phyloP scores from a whole-genome alignment of 1,140 invertebrate species.

The Neelides sp. region DNA sequence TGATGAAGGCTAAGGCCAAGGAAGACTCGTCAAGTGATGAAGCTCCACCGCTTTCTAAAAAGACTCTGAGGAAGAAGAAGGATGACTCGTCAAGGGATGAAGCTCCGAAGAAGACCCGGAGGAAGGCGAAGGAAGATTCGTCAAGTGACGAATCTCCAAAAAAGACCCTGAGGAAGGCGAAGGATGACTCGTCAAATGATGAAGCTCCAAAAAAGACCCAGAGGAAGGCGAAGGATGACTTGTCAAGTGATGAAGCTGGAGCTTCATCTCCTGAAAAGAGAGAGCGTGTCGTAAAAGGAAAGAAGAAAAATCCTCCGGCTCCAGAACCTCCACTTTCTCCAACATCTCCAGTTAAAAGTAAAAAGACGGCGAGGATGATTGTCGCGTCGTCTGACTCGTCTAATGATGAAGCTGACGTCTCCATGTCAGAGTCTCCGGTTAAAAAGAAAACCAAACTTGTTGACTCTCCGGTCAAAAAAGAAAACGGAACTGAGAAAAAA shows the following conservation, averaged over 20 bases:
- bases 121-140: background rate
- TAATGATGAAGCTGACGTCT: too few relatives aligned
- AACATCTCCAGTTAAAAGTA: background rate
- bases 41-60: background rate
- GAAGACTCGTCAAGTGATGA: background rate
- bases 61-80: constrained; percentile 5
- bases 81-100: background rate
- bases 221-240: constrained; percentile 1
- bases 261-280: background rate
- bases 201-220: background rate
- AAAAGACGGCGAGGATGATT: too few relatives aligned
- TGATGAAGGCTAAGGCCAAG: constrained; percentile 1
- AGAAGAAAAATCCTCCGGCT: background rate
- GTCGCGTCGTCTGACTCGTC: too few relatives aligned
- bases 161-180: background rate
- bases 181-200: background rate
- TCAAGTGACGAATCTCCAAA: background rate
- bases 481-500: constrained; percentile 7
- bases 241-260: constrained; percentile 6
- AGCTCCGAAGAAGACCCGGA: background rate
- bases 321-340: background rate
- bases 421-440: too few relatives aligned
- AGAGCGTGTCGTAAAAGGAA: background rate
- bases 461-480: background rate
- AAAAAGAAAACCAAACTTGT: too few relatives aligned